A percentile compares a stretch with the other conserved stretches of the same genome.
These are phyloP conservation scores for Abrostola triplasia DNA, from an alignment of 2,888 invertebrate genomes.

Conservation along the genomic window DNA sequence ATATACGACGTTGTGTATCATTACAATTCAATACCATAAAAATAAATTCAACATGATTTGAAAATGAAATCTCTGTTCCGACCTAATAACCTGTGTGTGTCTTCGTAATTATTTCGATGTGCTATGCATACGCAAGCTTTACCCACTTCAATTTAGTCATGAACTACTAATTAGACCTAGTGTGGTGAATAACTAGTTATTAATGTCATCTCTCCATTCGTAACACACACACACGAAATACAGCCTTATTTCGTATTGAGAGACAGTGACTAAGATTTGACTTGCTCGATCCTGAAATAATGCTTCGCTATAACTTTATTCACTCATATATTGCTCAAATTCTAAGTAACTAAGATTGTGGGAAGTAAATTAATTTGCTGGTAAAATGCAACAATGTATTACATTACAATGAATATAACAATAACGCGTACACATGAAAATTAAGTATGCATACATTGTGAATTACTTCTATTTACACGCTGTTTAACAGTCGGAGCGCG, in stretches of 20 bases:
- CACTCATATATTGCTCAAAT: too few relatives aligned
- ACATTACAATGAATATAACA: conserved; percentile 13
- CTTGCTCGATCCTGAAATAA: too few relatives aligned
- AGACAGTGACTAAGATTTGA: too few relatives aligned
- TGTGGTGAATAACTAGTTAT: not conserved
- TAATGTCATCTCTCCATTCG: not conserved
- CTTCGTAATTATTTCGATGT: too few relatives aligned
- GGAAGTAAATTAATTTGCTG: not conserved
- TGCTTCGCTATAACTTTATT: too few relatives aligned
- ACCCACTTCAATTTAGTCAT: not conserved
- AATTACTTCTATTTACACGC: conserved; percentile 24
- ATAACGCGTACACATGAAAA: conserved; percentile 7
- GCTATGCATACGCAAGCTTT: not conserved
- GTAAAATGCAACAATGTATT: conserved; percentile 13
- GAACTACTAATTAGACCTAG: not conserved
- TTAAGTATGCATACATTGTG: conserved; percentile 25
- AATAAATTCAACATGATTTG: too few relatives aligned
- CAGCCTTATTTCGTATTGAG: too few relatives aligned
- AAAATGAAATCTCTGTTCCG: too few relatives aligned
- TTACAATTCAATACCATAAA: too few relatives aligned
- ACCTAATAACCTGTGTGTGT: too few relatives aligned
- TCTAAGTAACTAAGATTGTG: too few relatives aligned
- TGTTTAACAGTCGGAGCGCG: conserved; percentile 18
- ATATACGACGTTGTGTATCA: too few relatives aligned
- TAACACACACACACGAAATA: not conserved